These are phyloP conservation scores for Periophthalmodon schlosseri DNA, from an alignment of 2,113 vertebrate genomes.

Conservation along the genomic window DNA sequence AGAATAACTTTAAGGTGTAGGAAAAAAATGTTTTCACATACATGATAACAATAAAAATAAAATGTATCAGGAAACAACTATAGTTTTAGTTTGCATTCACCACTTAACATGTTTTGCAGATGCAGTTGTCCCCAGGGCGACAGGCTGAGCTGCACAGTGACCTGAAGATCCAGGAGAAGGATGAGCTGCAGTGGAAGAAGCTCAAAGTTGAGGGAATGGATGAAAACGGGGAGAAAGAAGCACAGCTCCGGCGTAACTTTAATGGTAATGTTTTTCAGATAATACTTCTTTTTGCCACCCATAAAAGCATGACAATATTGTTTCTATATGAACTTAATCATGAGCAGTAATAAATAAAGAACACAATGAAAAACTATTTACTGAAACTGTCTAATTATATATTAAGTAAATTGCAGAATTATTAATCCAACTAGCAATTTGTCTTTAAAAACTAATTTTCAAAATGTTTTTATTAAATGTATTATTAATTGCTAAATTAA, in stretches of 20 bases:
- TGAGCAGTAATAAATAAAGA: too few species aligned
- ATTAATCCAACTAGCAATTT: too few species aligned
- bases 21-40: neutral
- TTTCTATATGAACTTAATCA: too few species aligned
- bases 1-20: neutral
- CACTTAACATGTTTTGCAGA: conserved; percentile 63
- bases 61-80: neutral
- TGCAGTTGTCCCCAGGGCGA: conserved; percentile 84
- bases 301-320: neutral
- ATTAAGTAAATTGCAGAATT: too few species aligned
- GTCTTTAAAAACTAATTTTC: too few species aligned
- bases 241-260: conserved; percentile 84
- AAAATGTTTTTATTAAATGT: too few species aligned
- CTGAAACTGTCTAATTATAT: too few species aligned
- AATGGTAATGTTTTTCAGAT: conserved; percentile 67
- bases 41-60: neutral
- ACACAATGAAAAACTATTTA: too few species aligned
- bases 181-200: conserved; percentile 95
- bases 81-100: neutral
- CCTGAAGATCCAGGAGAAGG: conserved; percentile 93
- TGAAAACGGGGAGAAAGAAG: conserved; percentile 89
- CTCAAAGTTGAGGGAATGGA: conserved; percentile 89
- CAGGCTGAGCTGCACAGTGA: conserved; percentile 92
- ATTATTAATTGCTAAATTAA: too few species aligned
- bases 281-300: neutral